Evolutionary conservation across 2,888 invertebrate genomes (phyloP).

Genomic region (Lacanobia wlatinum): DNA sequence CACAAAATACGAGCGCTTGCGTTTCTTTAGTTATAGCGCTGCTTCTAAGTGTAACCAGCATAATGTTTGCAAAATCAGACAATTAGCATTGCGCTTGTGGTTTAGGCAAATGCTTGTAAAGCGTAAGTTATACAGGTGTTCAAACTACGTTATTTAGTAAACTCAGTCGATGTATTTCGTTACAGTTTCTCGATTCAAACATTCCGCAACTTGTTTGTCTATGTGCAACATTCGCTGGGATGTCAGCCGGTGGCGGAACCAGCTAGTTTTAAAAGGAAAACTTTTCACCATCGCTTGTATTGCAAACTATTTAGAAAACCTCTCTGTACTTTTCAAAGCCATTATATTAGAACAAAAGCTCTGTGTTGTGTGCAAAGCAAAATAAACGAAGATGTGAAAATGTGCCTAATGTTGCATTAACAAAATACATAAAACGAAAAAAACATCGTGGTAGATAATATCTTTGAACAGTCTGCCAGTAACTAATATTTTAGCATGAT

Average conservation of each 20-base stretch:
- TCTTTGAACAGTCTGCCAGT: neutral
- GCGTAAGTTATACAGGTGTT: neutral
- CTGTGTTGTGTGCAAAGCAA: neutral
- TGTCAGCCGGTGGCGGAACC: neutral
- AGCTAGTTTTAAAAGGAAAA: no score
- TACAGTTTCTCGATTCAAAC: neutral
- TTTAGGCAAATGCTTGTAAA: neutral
- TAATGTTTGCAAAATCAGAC: neutral
- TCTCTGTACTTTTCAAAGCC: neutral
- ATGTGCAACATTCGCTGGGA: neutral
- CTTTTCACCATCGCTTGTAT: neutral
- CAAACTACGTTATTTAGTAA: neutral
- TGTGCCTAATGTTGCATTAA: neutral
- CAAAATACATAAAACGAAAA: slow-evolving; percentile 12
- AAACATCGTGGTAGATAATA: neutral
- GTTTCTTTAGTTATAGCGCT: neutral
- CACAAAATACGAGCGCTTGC: no score
- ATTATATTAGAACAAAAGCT: neutral
- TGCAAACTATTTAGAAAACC: neutral
- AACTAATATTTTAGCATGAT: neutral
- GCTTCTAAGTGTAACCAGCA: neutral
- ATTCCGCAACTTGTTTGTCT: neutral
- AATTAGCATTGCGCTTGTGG: neutral
- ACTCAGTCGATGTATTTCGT: neutral
- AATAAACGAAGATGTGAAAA: neutral